These are phyloP conservation scores for Petaurus breviceps DNA, from an alignment of 2,113 vertebrate genomes.

Conservation along the genomic window DNA sequence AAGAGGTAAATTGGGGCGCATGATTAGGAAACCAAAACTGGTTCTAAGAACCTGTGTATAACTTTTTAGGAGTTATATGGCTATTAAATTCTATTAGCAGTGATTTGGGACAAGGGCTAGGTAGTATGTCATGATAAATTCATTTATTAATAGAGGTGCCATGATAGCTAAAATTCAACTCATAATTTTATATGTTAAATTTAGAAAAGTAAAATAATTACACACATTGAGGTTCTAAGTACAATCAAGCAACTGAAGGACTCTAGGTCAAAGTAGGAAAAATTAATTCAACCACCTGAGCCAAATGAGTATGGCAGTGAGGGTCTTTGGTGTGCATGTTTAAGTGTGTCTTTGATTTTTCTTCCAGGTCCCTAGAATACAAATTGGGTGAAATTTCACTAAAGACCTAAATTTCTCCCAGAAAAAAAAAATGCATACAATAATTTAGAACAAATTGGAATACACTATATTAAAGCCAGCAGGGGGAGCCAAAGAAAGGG, in stretches of 20 bases:
- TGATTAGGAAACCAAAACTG: not conserved
- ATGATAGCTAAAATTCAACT: not conserved
- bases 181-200: not conserved
- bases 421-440: not conserved
- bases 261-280: not conserved
- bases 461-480: not conserved
- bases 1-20: not conserved
- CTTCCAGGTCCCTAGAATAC: not conserved
- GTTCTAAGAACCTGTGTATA: not conserved
- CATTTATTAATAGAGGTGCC: too few relatives aligned
- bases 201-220: not conserved
- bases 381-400: not conserved
- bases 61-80: not conserved
- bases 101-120: not conserved
- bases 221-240: not conserved
- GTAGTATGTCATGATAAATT: too few relatives aligned
- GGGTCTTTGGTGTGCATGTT: not conserved
- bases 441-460: not conserved
- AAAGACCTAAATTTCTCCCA: not conserved
- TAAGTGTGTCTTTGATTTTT: not conserved
- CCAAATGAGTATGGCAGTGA: not conserved
- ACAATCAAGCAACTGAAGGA: not conserved
- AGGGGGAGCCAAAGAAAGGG: not conserved
- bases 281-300: not conserved
- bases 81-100: not conserved